Conservation (phyloP, 2,888 invertebrate species). For the Xanthorhoe spadicearia region DNA sequence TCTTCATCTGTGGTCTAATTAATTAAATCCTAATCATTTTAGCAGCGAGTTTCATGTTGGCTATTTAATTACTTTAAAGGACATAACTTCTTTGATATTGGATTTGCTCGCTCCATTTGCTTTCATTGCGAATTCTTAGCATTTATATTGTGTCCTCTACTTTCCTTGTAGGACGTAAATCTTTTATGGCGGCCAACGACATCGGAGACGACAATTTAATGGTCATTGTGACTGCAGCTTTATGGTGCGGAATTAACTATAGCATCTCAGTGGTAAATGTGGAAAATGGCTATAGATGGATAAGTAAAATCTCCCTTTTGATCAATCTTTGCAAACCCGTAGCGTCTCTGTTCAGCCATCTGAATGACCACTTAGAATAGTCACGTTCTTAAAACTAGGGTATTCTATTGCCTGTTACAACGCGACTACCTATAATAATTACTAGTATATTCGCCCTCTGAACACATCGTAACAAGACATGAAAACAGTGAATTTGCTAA, state of each 20-base stretch:
- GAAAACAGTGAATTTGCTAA: too few species aligned
- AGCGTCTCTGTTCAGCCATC: too few species aligned
- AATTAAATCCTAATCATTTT: neutral
- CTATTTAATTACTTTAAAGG: slow-evolving; percentile 26
- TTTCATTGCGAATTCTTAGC: slow-evolving; percentile 32
- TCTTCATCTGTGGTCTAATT: too few species aligned
- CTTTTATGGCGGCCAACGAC: slow-evolving; percentile 52
- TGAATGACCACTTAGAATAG: too few species aligned
- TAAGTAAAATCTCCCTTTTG: slow-evolving; percentile 16
- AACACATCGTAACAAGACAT: too few species aligned
- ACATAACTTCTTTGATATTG: slow-evolving; percentile 39
- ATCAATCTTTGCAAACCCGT: too few species aligned
- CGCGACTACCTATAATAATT: too few species aligned
- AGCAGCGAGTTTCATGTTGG: slow-evolving; percentile 15
- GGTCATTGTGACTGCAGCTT: slow-evolving; percentile 48
- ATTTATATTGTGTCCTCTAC: slow-evolving; percentile 32
- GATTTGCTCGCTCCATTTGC: slow-evolving; percentile 34
- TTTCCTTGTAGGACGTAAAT: slow-evolving; percentile 42
- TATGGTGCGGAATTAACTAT: slow-evolving; percentile 52
- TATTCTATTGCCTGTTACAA: too few species aligned
- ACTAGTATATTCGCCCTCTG: too few species aligned
- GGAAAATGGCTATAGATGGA: slow-evolving; percentile 36
- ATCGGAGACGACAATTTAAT: slow-evolving; percentile 49
- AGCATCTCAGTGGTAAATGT: slow-evolving; percentile 43
- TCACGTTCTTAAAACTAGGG: too few species aligned